Conservation (phyloP, 2,797 vertebrate genomes). For the Masticophis lateralis region DNA sequence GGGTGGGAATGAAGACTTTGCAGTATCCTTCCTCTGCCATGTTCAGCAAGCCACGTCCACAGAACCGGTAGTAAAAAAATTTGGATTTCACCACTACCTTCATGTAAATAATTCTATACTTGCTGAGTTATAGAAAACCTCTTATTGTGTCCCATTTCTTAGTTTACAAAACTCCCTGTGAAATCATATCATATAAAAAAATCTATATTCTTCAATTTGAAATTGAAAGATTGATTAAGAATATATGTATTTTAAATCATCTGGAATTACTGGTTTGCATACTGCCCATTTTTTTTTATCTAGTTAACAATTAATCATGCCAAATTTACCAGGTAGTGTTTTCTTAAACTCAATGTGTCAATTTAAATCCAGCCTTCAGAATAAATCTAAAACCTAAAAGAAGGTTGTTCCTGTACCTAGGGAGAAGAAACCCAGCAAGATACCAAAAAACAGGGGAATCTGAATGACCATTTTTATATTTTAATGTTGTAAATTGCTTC, state of each 20-base stretch:
- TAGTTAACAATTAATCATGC: background rate
- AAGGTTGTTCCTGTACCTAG: background rate
- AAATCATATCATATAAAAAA: background rate
- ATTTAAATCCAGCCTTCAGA: constrained; percentile 8
- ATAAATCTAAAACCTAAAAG: background rate
- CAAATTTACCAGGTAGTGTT: background rate
- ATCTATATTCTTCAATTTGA: background rate
- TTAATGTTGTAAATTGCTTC: constrained; percentile 36
- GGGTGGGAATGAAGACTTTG: no score
- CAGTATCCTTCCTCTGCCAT: no score
- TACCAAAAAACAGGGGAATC: background rate
- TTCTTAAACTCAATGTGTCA: background rate
- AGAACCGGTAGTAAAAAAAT: no score
- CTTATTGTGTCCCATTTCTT: background rate
- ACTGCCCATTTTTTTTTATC: background rate
- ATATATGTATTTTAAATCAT: background rate
- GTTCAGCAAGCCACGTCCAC: no score
- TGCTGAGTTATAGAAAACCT: background rate
- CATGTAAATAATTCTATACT: background rate
- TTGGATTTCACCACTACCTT: no score
- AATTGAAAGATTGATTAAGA: background rate
- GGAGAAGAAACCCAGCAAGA: background rate
- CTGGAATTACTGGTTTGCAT: background rate
- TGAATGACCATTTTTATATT: background rate
- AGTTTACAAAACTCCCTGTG: background rate